Evolutionary conservation across 2,113 vertebrate species (phyloP), one percentile per base, ranked within the genome.

Genomic region (Limanda limanda): DNA sequence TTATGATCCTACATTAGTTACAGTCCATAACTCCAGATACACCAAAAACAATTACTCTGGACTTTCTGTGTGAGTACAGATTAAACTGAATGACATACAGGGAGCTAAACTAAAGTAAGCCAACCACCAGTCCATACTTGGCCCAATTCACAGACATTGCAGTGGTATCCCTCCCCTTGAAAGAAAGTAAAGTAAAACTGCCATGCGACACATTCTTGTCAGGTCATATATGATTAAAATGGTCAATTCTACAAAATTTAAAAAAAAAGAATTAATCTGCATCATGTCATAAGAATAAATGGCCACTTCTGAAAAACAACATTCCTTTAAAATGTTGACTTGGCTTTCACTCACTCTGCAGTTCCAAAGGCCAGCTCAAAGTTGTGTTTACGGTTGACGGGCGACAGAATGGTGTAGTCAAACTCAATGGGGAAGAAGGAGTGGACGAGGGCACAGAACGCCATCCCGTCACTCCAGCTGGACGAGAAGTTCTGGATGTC

Each of bases 401-500:
- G 96, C 9, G 94, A 94, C 91, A 98, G 93, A 9, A 89, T 21
- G 10, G 86, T 94, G 80, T 99, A 99, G 89, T 99, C 97, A 8
- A 99, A 99, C 89, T 96, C 96, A 0, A 95, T 96, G 0, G 98
- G 97, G 90, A 99, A 99, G 94, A 98, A 99, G 24, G 97, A 97
- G 91, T 99, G 98, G 23, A 99, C 96, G 20, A 99, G 94, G 54
- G 98, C 98, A 0, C 98, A 99, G 92, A 99, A 99, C 5, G 97
- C 97, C 98, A 99, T 96, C 3, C 98, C 98, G 0, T 99, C 97
- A 0, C 95, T 99, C 98, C 98, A 99, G 76, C 96, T 99, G 68
- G 97, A 97, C 3, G 98, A 99, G 92, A 99, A 99, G 93, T 99
- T 99, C 93, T 99, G 97, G 78, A 99, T 96, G 82, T 98, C 97